These are phyloP conservation scores for Neodon shergylaensis DNA, from an alignment of 2,113 vertebrate genomes.

Conservation along the genomic window DNA sequence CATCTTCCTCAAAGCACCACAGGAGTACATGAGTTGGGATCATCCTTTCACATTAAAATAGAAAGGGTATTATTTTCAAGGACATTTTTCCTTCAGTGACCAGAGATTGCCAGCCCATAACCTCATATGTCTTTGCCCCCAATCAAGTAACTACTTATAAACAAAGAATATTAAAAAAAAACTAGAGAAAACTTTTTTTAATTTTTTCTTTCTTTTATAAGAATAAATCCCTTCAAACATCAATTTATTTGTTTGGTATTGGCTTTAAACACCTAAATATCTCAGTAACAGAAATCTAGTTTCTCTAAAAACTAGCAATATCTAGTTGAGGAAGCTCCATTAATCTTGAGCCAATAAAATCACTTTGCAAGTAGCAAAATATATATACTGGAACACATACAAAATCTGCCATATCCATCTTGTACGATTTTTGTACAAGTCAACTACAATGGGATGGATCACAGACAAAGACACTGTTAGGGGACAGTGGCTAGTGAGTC, in stretches of 20 bases:
- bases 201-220: background rate
- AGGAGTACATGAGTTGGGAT: background rate
- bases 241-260: background rate
- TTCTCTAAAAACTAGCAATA: too few relatives aligned
- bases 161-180: background rate
- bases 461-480: background rate
- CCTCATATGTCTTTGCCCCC: background rate
- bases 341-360: background rate
- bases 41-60: background rate
- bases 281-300: background rate
- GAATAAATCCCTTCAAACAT: background rate
- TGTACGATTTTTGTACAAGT: background rate
- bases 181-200: background rate
- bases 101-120: background rate
- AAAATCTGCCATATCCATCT: background rate
- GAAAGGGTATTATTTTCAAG: background rate
- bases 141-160: background rate
- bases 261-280: background rate
- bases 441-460: background rate
- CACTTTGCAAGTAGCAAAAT: constrained; percentile 41
- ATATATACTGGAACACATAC: background rate
- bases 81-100: background rate
- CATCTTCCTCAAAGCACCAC: background rate
- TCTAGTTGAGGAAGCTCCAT: background rate
- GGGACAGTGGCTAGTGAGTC: background rate